Evolutionary conservation across 1,140 invertebrate species (phyloP).

Genomic region (Drosophila malerkotliana): DNA sequence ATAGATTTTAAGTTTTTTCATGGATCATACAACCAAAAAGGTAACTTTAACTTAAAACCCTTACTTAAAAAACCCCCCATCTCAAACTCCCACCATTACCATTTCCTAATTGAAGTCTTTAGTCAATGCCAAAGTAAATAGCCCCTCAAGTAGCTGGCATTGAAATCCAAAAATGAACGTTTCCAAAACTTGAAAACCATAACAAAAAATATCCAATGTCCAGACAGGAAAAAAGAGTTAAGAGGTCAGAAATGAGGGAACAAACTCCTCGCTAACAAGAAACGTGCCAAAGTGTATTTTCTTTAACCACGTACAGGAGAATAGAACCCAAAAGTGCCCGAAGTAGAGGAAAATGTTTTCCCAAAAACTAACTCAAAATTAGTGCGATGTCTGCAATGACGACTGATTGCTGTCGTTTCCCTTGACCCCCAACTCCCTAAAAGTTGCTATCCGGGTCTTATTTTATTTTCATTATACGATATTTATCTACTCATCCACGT

Average conservation of each 20-base stretch:
- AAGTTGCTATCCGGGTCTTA: conserved; percentile 59
- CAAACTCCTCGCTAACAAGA: conserved; percentile 73
- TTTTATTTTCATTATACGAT: conserved; percentile 82
- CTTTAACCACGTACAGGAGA: conserved; percentile 65
- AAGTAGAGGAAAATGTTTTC: conserved; percentile 44
- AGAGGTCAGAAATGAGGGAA: not conserved
- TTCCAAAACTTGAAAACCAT: not conserved
- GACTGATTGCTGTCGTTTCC: conserved; percentile 67
- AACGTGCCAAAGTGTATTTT: conserved; percentile 82
- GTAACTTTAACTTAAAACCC: too few species aligned
- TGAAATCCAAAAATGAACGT: conserved; percentile 21
- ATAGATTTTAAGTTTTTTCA: too few species aligned
- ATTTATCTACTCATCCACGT: conserved; percentile 82
- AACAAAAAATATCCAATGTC: conserved; percentile 52
- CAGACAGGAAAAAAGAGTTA: conserved; percentile 40
- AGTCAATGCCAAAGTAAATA: conserved; percentile 69
- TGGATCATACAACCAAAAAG: too few species aligned
- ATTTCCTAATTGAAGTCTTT: conserved; percentile 54
- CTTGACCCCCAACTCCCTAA: not conserved
- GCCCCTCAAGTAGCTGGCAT: conserved; percentile 32
- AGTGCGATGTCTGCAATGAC: conserved; percentile 70
- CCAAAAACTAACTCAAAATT: conserved; percentile 74
- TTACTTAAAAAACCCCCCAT: not conserved
- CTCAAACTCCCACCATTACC: not conserved
- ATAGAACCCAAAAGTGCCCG: conserved; percentile 3